Evolutionary conservation across 1,140 invertebrate genomes (phyloP), one percentile per base, ranked within the genome.

Genomic region (Plectus sambesii): DNA sequence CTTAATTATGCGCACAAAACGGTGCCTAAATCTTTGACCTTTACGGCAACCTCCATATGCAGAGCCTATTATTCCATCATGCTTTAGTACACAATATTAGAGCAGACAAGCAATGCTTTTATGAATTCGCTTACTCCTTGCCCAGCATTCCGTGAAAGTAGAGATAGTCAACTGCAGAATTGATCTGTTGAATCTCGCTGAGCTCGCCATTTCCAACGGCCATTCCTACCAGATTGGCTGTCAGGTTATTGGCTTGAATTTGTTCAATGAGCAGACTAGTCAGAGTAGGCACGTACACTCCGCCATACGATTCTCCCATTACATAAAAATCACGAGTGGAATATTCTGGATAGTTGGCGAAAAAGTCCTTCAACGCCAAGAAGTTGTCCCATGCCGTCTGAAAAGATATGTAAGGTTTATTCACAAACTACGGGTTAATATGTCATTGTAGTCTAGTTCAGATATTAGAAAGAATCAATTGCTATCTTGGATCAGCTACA

Each of bases 281-380:
- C 22, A 77, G 56, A 3, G 75, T 76, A 15, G 72, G 71, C 9
- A 73, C 53, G 41, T 72, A 72, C 25, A 72, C 57, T 9, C 72
- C 72, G 22, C 55, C 72, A 58, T 73, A 73, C 17, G 64, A 69
- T 59, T 73, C 72, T 26, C 72, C 72, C 30, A 70, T 69, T 22
- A 74, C 56, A 40, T 69, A 73, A 38, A 72, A 72, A 15, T 60
- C 58, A 44, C 66, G 70, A 3, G 58, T 56, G 12, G 51, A 52
- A 52, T 69, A 76, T 55, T 75, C 69, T 8, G 74, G 74, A 58
- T 71, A 77, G 53, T 74, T 73, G 12, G 41, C 30, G 49, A 75
- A 72, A 59, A 74, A 75, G 42, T 68, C 43, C 49, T 72, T 62
- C 26, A 76, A 33, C 20, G 74, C 74, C 1, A 63, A 33, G 47